Percentiles rank a stretch among this genome's conserved stretches.
Conservation (phyloP, 1,140 invertebrate species). For the Bombus pascuorum region DNA sequence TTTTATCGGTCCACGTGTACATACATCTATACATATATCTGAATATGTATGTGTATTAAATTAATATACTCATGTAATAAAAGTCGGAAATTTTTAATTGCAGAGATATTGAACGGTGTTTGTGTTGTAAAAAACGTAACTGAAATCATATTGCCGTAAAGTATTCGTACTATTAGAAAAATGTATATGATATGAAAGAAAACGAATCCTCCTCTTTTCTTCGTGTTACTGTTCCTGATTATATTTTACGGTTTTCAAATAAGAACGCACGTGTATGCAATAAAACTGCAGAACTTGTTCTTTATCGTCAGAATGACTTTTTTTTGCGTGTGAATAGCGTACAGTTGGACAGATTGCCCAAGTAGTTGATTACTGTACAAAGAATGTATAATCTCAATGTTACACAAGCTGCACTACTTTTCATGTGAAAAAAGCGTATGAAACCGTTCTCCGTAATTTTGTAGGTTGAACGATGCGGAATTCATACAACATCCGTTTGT, state of each 20-base stretch:
- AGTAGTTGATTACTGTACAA: constrained; percentile 16
- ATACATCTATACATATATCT: no score
- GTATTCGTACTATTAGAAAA: neutral
- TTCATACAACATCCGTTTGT: neutral
- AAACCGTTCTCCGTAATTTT: constrained; percentile 26
- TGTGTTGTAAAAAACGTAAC: neutral
- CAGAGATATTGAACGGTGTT: no score
- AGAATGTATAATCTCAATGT: constrained; percentile 17
- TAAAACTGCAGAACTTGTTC: constrained; percentile 11
- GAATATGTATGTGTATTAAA: no score
- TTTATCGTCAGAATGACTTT: constrained; percentile 7
- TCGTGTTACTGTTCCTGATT: neutral
- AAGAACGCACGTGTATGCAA: neutral
- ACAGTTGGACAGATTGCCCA: constrained; percentile 12
- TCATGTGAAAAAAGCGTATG: constrained; percentile 21
- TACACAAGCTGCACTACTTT: constrained; percentile 20
- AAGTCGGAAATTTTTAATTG: no score
- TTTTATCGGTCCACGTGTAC: no score
- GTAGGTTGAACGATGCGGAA: neutral
- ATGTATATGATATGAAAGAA: neutral
- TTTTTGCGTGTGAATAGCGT: neutral
- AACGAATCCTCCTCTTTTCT: neutral
- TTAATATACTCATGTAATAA: no score
- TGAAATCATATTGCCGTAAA: neutral
- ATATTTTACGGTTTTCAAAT: neutral